A percentile compares a stretch with the other conserved stretches of the same genome.
phyloP scores from a whole-genome alignment of 2,888 invertebrate species.

The Loripinus fragilis region DNA sequence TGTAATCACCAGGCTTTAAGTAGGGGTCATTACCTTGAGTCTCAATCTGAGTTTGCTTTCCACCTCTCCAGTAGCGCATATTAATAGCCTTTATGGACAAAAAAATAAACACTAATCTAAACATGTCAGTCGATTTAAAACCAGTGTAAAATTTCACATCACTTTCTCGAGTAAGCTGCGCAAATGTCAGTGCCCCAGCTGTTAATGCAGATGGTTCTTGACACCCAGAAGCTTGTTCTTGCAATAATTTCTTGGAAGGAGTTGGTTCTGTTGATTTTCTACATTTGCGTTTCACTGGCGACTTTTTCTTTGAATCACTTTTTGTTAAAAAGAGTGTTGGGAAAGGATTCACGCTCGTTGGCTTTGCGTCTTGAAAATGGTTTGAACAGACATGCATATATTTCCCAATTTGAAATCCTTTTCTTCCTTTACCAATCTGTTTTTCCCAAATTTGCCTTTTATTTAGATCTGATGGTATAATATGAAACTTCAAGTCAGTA shows the following conservation, averaged over 20 bases:
- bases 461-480: not conserved
- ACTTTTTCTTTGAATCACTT: too few relatives aligned
- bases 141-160: slow-evolving; percentile 19
- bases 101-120: not conserved
- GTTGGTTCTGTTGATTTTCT: not conserved
- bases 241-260: not conserved
- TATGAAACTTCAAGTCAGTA: not conserved
- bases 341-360: slow-evolving; percentile 1
- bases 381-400: not conserved
- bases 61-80: slow-evolving; percentile 9
- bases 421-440: not conserved
- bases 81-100: not conserved
- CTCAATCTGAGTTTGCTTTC: not conserved
- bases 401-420: not conserved
- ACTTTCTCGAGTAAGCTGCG: not conserved
- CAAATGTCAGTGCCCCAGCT: not conserved
- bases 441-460: not conserved
- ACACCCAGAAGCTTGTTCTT: not conserved
- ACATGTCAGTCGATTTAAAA: not conserved
- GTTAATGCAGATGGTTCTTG: not conserved
- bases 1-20: too few relatives aligned
- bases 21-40: not conserved
- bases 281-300: not conserved
- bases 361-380: slow-evolving; percentile 31
- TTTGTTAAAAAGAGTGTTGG: slow-evolving; percentile 6